A percentile compares a stretch with the other conserved stretches of the same genome.
phyloP scores from a whole-genome alignment of 2,888 invertebrate species.

The Orthosia gothica region DNA sequence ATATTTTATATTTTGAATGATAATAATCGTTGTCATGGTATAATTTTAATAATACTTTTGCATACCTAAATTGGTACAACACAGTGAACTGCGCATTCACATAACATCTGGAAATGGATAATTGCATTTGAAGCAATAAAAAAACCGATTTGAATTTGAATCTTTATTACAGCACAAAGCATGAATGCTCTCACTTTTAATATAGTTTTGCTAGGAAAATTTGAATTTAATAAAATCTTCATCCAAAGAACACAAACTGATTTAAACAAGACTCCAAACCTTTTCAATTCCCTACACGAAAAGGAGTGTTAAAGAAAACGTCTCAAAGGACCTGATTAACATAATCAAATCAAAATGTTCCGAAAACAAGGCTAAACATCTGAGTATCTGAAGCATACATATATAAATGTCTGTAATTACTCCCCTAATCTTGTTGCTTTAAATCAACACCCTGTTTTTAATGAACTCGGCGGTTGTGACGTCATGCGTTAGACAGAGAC shows the following conservation, averaged over 20 bases:
- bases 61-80: too few relatives aligned
- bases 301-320: conserved; percentile 9
- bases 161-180: conserved; percentile 3
- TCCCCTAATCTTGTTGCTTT: conserved; percentile 60
- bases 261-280: conserved; percentile 11
- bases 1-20: too few relatives aligned
- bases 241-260: conserved; percentile 1
- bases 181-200: background rate
- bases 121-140: too few relatives aligned
- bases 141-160: background rate
- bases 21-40: too few relatives aligned
- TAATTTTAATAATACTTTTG: too few relatives aligned
- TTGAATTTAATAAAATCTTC: background rate
- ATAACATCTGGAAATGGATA: too few relatives aligned
- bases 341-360: conserved; percentile 52
- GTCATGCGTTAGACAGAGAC: conserved; percentile 33
- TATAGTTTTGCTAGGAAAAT: background rate
- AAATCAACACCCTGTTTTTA: conserved; percentile 70
- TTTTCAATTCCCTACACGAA: conserved; percentile 8
- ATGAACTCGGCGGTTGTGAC: conserved; percentile 58
- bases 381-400: conserved; percentile 51
- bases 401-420: conserved; percentile 65
- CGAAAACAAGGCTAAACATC: conserved; percentile 36
- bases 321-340: conserved; percentile 28
- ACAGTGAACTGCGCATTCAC: too few relatives aligned